Percentiles rank a stretch among this genome's conserved stretches.
Evolutionary conservation across 2,797 vertebrate genomes (phyloP).

Genomic region (Pipistrellus pipistrellus): DNA sequence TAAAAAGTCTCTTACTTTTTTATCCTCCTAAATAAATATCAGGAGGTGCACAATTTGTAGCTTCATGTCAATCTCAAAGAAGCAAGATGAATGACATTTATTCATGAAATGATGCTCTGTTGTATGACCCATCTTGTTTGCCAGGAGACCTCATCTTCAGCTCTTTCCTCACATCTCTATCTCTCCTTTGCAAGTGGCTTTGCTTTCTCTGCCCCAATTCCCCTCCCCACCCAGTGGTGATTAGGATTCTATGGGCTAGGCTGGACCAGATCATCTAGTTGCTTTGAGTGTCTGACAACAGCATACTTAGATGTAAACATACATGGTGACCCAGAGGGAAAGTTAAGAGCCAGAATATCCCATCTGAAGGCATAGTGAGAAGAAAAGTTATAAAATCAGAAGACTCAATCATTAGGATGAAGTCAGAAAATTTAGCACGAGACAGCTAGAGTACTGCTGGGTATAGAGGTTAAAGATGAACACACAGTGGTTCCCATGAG

Average conservation of each 20-base stretch:
- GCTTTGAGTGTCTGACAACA: not conserved
- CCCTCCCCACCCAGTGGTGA: fast-evolving
- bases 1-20: not conserved
- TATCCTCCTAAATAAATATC: not conserved
- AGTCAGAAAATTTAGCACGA: not conserved
- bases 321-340: not conserved
- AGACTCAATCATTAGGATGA: not conserved
- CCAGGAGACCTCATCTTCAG: not conserved
- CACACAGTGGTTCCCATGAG: fast-evolving
- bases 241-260: not conserved
- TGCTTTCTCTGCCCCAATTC: not conserved
- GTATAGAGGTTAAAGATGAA: not conserved
- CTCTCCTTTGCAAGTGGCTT: not conserved
- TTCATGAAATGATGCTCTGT: not conserved
- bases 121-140: not conserved
- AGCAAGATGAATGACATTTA: not conserved
- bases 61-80: not conserved
- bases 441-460: not conserved
- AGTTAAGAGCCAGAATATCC: not conserved
- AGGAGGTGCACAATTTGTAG: not conserved
- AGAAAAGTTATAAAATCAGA: fast-evolving
- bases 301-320: not conserved
- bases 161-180: no score
- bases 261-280: not conserved
- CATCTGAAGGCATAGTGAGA: fast-evolving